Conservation (phyloP, 1,140 invertebrate species). For the Venturia canescens region DNA sequence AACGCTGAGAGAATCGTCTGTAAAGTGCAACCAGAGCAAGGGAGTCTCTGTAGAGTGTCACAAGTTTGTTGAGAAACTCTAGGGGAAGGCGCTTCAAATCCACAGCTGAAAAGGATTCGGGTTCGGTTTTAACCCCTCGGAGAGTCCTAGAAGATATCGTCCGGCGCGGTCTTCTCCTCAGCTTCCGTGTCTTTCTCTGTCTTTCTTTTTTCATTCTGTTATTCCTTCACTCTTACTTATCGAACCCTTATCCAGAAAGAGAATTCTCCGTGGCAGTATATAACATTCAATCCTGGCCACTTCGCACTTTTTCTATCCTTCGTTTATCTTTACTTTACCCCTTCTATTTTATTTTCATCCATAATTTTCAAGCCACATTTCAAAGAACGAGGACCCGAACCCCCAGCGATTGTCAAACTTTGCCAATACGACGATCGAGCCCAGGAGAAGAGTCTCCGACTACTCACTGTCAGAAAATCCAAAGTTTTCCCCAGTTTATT, state of each 20-base stretch:
- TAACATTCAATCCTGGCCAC: not conserved
- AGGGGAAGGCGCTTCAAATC: not conserved
- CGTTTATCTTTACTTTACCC: not conserved
- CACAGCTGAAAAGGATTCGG: constrained; percentile 25
- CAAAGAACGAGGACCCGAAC: too few species aligned
- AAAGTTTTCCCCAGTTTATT: too few species aligned
- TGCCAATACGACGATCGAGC: too few species aligned
- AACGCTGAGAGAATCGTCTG: constrained; percentile 16
- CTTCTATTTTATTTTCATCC: too few species aligned
- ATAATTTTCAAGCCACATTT: too few species aligned
- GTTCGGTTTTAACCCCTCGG: constrained; percentile 18
- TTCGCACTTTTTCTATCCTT: not conserved
- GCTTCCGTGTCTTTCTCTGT: not conserved
- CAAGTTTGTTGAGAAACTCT: constrained; percentile 21
- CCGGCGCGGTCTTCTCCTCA: not conserved
- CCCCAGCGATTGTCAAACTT: too few species aligned
- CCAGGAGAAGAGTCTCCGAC: too few species aligned
- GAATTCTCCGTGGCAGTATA: not conserved
- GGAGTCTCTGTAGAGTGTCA: constrained; percentile 5
- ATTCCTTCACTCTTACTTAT: not conserved
- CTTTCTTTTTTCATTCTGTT: not conserved
- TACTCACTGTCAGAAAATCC: too few species aligned
- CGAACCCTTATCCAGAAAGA: not conserved
- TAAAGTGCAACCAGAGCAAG: constrained; percentile 2
- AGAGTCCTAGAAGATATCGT: constrained; percentile 12